Percentiles rank a stretch among this genome's conserved stretches.
These are phyloP conservation scores for Onchidella celtica DNA, from an alignment of 2,888 invertebrate species.

Conservation along the genomic window DNA sequence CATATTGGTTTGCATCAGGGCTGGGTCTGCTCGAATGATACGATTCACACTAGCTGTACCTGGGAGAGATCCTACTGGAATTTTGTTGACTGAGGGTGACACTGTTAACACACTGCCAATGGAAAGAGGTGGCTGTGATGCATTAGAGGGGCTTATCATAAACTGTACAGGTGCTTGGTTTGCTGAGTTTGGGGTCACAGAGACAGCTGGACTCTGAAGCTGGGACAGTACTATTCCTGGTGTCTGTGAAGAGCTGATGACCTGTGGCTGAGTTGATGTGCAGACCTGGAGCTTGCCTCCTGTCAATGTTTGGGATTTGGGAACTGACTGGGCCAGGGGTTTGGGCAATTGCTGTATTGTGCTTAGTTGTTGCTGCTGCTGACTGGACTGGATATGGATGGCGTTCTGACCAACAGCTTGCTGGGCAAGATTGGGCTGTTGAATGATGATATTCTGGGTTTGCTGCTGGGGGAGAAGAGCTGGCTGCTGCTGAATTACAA, in stretches of 20 bases:
- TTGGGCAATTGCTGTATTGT: background rate
- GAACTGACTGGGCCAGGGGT: background rate
- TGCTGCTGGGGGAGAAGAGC: background rate
- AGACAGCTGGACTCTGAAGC: background rate
- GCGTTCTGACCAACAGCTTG: background rate
- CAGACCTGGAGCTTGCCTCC: background rate
- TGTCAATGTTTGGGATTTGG: background rate
- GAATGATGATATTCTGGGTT: slow-evolving; percentile 16
- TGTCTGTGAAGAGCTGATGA: background rate
- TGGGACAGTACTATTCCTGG: slow-evolving; percentile 9
- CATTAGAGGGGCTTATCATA: slow-evolving; percentile 28
- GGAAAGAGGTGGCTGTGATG: slow-evolving; percentile 2
- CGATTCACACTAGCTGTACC: slow-evolving; percentile 19
- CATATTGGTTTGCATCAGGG: background rate
- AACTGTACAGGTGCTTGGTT: slow-evolving; percentile 33
- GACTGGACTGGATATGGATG: background rate
- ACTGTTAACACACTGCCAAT: background rate
- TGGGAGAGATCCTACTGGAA: background rate
- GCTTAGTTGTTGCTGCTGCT: background rate
- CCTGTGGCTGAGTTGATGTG: background rate
- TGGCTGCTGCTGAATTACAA: slow-evolving; percentile 19
- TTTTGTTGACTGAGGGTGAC: slow-evolving; percentile 27
- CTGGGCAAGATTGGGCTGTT: background rate
- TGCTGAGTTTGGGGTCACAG: background rate
- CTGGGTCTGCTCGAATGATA: slow-evolving; percentile 38